Conservation (phyloP, 1,140 invertebrate species). For the Caenorhabditis brenneri region DNA sequence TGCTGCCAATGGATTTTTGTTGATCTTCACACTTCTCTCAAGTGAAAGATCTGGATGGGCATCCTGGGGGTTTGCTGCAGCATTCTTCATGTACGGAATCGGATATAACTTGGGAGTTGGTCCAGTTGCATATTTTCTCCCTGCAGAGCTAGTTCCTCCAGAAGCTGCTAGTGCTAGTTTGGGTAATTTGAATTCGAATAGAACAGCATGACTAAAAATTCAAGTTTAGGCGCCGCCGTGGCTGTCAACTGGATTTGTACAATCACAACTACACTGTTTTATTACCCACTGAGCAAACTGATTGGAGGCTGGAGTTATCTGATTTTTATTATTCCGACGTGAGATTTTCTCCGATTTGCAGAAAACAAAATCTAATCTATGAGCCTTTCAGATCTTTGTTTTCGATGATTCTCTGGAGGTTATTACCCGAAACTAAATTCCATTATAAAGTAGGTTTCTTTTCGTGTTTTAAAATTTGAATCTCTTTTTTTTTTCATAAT, state of each 20-base stretch:
- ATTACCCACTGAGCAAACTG: conserved; percentile 59
- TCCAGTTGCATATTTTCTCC: conserved; percentile 63
- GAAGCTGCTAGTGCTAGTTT: conserved; percentile 57
- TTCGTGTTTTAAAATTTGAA: background rate
- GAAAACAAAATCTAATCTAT: background rate
- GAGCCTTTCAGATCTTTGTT: conserved; percentile 47
- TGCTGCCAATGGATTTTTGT: conserved; percentile 54
- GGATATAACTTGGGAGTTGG: conserved; percentile 63
- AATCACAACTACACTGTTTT: conserved; percentile 60
- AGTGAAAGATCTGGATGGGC: conserved; percentile 48
- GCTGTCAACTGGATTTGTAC: conserved; percentile 63
- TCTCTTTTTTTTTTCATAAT: too few species aligned
- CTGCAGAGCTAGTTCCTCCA: conserved; percentile 58
- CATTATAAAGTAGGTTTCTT: conserved; percentile 30
- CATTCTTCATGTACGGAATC: conserved; percentile 60
- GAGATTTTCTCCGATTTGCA: background rate
- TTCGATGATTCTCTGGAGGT: conserved; percentile 47
- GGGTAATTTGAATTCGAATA: background rate
- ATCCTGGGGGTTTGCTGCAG: conserved; percentile 55
- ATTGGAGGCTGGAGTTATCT: conserved; percentile 63
- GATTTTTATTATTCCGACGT: conserved; percentile 64
- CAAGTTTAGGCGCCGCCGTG: conserved; percentile 48
- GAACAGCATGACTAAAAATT: background rate
- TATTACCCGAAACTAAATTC: conserved; percentile 54
- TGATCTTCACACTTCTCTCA: conserved; percentile 56